A percentile compares a stretch with the other conserved stretches of the same genome.
phyloP scores from a whole-genome alignment of 2,888 invertebrate genomes.

The Campopleginae sp. region DNA sequence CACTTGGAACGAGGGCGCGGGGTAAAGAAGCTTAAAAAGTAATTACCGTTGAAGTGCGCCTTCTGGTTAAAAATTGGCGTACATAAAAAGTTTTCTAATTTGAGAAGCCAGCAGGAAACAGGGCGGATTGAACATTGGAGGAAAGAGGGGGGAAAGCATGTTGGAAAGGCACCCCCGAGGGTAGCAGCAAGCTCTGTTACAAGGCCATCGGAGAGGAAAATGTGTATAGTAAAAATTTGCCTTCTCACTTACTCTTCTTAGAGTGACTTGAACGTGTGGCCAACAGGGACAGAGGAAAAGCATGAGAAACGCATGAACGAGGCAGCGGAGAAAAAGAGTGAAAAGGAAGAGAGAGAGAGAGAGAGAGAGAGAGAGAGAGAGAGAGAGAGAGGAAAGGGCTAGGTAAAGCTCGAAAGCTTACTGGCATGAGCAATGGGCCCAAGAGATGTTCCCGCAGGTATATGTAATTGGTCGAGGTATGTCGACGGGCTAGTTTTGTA shows the following conservation, averaged over 20 bases:
- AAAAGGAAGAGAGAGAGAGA: conserved; percentile 35
- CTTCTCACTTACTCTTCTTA: conserved; percentile 51
- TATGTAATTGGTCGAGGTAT: conserved; percentile 52
- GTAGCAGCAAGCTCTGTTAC: conserved; percentile 53
- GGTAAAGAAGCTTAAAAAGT: conserved; percentile 83
- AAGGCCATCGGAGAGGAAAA: conserved; percentile 39
- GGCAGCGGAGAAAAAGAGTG: conserved; percentile 47
- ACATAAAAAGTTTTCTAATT: conserved; percentile 84
- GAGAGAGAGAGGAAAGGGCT: conserved; percentile 8
- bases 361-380: conserved; percentile 47
- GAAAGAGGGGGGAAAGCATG: conserved; percentile 30
- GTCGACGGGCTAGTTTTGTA: conserved; percentile 51
- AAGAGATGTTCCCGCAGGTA: conserved; percentile 52
- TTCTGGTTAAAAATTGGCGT: conserved; percentile 83
- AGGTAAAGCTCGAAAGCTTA: conserved; percentile 14
- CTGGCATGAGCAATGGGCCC: conserved; percentile 59
- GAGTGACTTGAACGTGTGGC: conserved; percentile 63
- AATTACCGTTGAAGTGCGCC: conserved; percentile 82
- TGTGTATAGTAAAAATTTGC: conserved; percentile 47
- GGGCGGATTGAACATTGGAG: conserved; percentile 55
- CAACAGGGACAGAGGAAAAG: not conserved
- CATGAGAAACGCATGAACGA: conserved; percentile 44
- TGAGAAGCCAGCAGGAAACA: conserved; percentile 76
- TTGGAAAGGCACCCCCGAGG: conserved; percentile 53
- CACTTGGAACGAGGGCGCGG: conserved; percentile 53